Evolutionary conservation across 2,113 vertebrate genomes (phyloP), one percentile per base, ranked within the genome.

Genomic region (Phrynocephalus versicolor): DNA sequence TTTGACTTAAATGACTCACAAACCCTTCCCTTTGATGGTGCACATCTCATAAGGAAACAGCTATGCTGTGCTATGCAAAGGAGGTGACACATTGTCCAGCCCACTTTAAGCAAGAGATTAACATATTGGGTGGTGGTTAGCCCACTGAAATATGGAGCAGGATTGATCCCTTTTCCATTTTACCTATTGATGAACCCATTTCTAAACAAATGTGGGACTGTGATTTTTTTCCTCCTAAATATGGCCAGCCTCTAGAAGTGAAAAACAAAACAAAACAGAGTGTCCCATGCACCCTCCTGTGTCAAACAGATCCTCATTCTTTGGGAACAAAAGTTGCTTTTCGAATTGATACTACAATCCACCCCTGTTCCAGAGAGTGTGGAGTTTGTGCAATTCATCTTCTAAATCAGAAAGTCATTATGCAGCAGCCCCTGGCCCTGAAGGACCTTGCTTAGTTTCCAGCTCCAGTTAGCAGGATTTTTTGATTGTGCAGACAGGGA

Each of bases 401-500:
- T 91, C 89, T 83, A 89, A 35, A 87, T 78, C 85, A 69, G 87
- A 83, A 79, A 84, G 25, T 39, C 76, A 83, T 83, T 89, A 70
- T 78, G 9, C 0, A 0, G 82, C 72, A 84, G 83, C 73, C 51
- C 77, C 27, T 65, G 84, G 90, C 51, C 77, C 27, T 65, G 84
- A 91, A 89, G 87, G 81, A 57, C 14, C 79, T 84, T 84, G 80
- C 64, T 69, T 58, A 89, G 91, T 81, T 73, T 82, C 55, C 76
- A 79, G 69, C 76, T 89, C 70, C 77, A 76, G 86, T 89, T 88
- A 1, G 0, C 71, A 91, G 83, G 19, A 0, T 2, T 71, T 79
- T 89, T 89, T 89, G 79, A 78, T 85, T 92, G 88, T 88, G 58
- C 21, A 70, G 85, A 90, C 51, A 87, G 82, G 91, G 67, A 82